Base-by-base conservation (phyloP, 2,113 vertebrate species). In the Oncorhynchus clarkii region DNA sequence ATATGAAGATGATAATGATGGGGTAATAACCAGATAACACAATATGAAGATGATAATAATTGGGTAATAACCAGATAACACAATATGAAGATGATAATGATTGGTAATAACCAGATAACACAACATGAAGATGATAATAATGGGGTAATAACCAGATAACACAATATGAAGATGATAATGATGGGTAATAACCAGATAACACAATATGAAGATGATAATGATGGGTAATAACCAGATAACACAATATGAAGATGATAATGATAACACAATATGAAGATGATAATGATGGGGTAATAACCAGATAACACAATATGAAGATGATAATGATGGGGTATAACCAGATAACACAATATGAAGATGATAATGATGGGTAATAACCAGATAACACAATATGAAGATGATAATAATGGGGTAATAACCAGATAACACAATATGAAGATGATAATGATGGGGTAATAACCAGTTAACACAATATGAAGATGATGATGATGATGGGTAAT, bases 1-100 rank as follows among this genome's bases (percentile, higher is more conserved):
- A 39, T 39, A 31, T 20, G 26, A 4, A 4, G 31, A 51, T 49
- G 45, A 64, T 24, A 0, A 64, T 22, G 22, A 8, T 68, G 67
- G 67, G 13, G 31, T 48, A 11, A 49, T 74, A 29, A 66, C 22
- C 39, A 39, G 14, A 70, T 49, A 12, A 48, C 34, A 6, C 39
- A 9, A 45, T 45, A 2, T 74, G 31, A 26, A 29, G 70, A 6
- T 49, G 70, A 67, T 78, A n/a, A 67, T 83, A 22, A 57, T 80
- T 80, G 67, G 29, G 34, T 34, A 34, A 34, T 34, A 34, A 34
- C 34, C 34, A 34, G 34, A 39, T 39, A 39, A 39, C 34, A 39
- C 34, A 8, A 39, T 9, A 34, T 20, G 26, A 4, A 4, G 31
- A 51, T 49, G 39, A 64, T 64, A 8, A 64, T 22, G 22, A 7